These are phyloP conservation scores for Anodontia alba DNA, from an alignment of 2,888 invertebrate genomes.

Conservation along the genomic window DNA sequence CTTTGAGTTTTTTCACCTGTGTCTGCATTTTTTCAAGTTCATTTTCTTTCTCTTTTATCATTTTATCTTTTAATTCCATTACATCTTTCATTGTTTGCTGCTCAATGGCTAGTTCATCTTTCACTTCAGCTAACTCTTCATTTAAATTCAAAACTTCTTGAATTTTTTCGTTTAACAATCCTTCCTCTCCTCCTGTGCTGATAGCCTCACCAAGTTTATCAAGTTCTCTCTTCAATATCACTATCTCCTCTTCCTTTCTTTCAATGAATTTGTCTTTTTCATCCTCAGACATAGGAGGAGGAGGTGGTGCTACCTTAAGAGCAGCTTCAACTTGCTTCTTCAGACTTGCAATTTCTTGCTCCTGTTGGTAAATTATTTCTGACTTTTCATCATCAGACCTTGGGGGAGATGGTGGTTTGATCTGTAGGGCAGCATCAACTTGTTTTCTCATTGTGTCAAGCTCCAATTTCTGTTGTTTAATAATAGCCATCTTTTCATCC, in stretches of 20 bases:
- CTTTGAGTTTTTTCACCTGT: constrained; percentile 49
- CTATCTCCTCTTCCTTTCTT: constrained; percentile 37
- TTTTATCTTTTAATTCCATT: neutral
- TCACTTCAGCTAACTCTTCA: constrained; percentile 38
- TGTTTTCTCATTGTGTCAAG: constrained; percentile 56
- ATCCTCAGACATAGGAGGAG: constrained; percentile 37
- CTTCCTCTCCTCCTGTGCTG: constrained; percentile 42
- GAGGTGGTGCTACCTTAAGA: constrained; percentile 44
- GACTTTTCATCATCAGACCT: constrained; percentile 54
- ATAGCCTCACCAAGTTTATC: constrained; percentile 39
- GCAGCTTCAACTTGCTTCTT: constrained; percentile 52
- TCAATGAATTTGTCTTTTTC: constrained; percentile 51
- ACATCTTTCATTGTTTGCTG: constrained; percentile 21
- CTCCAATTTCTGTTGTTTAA: constrained; percentile 55
- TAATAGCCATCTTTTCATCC: constrained; percentile 56
- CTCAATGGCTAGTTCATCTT: constrained; percentile 37
- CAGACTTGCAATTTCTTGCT: constrained; percentile 54
- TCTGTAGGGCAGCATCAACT: constrained; percentile 57
- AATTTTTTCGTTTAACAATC: constrained; percentile 50
- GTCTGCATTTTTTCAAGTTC: constrained; percentile 35
- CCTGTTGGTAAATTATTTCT: constrained; percentile 40
- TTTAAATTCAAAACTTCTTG: constrained; percentile 46
- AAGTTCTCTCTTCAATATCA: constrained; percentile 37
- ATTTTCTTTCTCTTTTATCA: constrained; percentile 48
- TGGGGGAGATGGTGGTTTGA: constrained; percentile 61